Evolutionary conservation across 2,113 vertebrate species (phyloP).

Genomic region (Phylloscopus trochilus): DNA sequence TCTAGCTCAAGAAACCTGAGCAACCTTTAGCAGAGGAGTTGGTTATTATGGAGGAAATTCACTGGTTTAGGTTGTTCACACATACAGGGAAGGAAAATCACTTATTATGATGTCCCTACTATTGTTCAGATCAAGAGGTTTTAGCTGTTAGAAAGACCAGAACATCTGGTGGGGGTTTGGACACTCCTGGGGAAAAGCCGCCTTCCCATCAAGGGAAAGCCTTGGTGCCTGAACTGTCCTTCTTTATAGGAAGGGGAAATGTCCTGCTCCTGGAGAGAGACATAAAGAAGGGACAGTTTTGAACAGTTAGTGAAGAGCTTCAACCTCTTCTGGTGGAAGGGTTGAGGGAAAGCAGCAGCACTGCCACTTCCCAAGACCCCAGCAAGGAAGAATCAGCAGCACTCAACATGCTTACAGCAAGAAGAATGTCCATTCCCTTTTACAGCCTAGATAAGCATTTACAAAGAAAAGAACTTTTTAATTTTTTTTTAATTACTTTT

Average conservation of each 20-base stretch:
- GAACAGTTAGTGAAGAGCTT: background rate
- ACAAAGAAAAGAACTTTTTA: background rate
- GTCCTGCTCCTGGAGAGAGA: background rate
- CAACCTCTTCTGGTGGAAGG: background rate
- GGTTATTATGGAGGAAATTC: background rate
- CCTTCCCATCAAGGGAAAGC: background rate
- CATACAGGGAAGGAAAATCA: background rate
- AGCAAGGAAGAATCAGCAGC: background rate
- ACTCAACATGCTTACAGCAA: rapidly evolving
- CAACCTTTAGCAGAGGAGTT: background rate
- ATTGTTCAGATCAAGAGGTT: background rate
- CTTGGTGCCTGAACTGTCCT: background rate
- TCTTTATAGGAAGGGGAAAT: background rate
- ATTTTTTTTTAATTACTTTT: background rate
- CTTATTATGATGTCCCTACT: background rate
- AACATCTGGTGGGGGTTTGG: background rate
- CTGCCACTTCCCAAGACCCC: rapidly evolving
- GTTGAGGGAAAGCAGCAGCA: background rate
- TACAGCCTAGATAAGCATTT: background rate
- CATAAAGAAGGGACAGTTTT: background rate
- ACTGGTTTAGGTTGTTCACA: background rate
- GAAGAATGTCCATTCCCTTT: background rate
- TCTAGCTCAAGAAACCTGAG: background rate
- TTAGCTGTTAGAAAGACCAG: background rate
- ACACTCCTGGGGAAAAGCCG: background rate